A percentile compares a stretch with the other conserved stretches of the same genome.
These are phyloP conservation scores for Passer domesticus DNA, from an alignment of 2,113 vertebrate species.

Conservation along the genomic window DNA sequence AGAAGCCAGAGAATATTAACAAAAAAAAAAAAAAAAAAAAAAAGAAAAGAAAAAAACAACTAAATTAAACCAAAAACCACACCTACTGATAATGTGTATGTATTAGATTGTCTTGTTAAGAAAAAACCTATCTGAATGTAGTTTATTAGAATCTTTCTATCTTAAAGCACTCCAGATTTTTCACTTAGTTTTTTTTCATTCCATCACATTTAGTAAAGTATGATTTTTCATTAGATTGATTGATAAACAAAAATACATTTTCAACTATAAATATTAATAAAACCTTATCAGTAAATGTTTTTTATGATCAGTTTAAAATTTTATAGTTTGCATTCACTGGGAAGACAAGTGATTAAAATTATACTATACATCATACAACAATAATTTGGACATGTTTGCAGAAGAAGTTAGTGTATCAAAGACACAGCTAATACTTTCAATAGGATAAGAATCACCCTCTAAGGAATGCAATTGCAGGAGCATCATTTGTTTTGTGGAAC, in stretches of 20 bases:
- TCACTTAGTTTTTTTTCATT: neutral
- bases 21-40: neutral
- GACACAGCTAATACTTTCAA: neutral
- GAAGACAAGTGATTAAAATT: neutral
- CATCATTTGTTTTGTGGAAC: neutral
- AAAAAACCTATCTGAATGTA: neutral
- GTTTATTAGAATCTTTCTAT: neutral
- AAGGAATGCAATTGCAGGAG: neutral
- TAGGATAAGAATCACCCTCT: neutral
- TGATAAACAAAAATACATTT: neutral
- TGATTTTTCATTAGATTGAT: neutral
- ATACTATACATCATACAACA: neutral
- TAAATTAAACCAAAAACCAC: too few species aligned
- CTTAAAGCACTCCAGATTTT: neutral
- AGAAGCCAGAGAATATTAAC: neutral
- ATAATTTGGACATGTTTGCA: neutral
- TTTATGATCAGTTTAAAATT: neutral
- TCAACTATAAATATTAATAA: neutral
- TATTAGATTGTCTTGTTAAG: neutral
- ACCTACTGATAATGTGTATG: neutral
- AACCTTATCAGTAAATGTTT: neutral
- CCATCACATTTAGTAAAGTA: neutral
- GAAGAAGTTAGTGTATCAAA: neutral
- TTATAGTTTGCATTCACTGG: neutral
- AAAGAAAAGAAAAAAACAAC: neutral